These are phyloP conservation scores for Aphodius sticticus DNA, from an alignment of 2,888 invertebrate species.

Conservation along the genomic window DNA sequence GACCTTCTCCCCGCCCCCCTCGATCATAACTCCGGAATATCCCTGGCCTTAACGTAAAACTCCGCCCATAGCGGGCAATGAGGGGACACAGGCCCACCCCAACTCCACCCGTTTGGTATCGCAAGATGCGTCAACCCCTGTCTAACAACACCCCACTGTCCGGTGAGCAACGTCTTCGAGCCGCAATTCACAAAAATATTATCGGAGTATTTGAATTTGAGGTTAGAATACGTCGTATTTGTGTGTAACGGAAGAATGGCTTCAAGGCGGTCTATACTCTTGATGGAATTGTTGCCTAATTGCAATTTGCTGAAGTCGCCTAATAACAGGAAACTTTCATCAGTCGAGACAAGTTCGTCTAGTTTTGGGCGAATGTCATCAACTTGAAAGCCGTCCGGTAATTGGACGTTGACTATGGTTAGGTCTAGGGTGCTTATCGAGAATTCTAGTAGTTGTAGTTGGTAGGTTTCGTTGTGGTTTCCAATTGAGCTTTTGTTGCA, in stretches of 20 bases:
- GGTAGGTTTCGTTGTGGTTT: conserved; percentile 30
- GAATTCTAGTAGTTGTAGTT: conserved; percentile 31
- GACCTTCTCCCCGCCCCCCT: conserved; percentile 6
- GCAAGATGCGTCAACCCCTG: conserved; percentile 78
- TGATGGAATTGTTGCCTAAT: conserved; percentile 27
- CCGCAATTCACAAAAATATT: conserved; percentile 50
- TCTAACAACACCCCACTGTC: conserved; percentile 69
- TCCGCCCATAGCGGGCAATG: conserved; percentile 83
- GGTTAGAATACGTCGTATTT: conserved; percentile 48
- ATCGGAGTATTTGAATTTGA: conserved; percentile 44
- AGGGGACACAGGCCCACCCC: conserved; percentile 81
- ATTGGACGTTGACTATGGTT: conserved; percentile 40
- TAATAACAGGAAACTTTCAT: conserved; percentile 29
- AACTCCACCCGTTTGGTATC: conserved; percentile 84
- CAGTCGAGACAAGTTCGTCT: conserved; percentile 31
- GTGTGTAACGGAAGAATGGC: conserved; percentile 50
- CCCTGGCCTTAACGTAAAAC: conserved; percentile 56
- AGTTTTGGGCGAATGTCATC: conserved; percentile 32
- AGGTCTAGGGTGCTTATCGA: conserved; percentile 28
- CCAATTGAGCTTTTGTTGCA: conserved; percentile 18
- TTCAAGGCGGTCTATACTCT: conserved; percentile 49
- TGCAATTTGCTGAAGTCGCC: conserved; percentile 35
- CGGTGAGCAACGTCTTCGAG: conserved; percentile 59
- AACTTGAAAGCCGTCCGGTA: conserved; percentile 33
- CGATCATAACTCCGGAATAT: conserved; percentile 15